Conservation (phyloP, 2,888 invertebrate genomes). For the Cheilosia vulpina region DNA sequence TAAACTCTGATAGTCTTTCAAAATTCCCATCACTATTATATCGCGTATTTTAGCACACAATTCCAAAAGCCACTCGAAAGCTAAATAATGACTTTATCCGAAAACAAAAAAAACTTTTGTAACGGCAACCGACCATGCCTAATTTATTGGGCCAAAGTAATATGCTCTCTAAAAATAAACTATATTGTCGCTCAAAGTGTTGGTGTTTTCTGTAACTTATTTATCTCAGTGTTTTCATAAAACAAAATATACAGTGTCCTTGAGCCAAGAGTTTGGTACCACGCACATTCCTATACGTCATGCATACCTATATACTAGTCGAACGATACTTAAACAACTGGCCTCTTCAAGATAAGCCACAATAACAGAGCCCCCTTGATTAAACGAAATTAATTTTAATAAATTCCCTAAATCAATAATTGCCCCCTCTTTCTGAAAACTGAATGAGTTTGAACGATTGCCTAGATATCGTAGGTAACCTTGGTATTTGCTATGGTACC, state of each 20-base stretch:
- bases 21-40: too few species aligned
- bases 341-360: slow-evolving; percentile 8
- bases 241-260: slow-evolving; percentile 1
- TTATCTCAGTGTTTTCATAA: slow-evolving; percentile 6
- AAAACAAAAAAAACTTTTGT: too few species aligned
- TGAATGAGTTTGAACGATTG: not conserved
- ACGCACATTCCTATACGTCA: slow-evolving; percentile 7
- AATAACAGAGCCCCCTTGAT: not conserved
- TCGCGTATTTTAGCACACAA: too few species aligned
- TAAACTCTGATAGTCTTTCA: too few species aligned
- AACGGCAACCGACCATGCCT: too few species aligned
- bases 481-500: slow-evolving; percentile 4
- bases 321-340: not conserved
- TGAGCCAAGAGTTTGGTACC: slow-evolving; percentile 9
- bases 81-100: too few species aligned
- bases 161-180: too few species aligned
- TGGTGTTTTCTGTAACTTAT: too few species aligned
- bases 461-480: slow-evolving; percentile 2
- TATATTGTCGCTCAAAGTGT: too few species aligned
- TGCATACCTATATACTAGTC: not conserved
- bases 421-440: not conserved
- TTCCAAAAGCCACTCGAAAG: too few species aligned
- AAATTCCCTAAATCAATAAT: slow-evolving; percentile 28
- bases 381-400: slow-evolving; percentile 16
- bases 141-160: too few species aligned